These are phyloP conservation scores for Trilocha varians DNA, from an alignment of 2,888 invertebrate species.

Conservation along the genomic window DNA sequence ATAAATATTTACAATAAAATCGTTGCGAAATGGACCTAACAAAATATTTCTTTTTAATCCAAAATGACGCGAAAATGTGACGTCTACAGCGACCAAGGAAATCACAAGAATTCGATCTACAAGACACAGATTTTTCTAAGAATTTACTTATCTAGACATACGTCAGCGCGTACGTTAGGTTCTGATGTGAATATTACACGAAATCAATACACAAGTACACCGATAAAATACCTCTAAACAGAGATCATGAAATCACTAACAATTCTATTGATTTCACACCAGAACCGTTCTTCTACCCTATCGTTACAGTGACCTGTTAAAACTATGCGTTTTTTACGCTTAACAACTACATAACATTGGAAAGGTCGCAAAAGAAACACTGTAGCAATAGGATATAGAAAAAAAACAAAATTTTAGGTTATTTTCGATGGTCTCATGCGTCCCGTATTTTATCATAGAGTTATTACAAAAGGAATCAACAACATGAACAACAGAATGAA, in stretches of 20 bases:
- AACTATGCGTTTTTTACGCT: constrained; percentile 3
- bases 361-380: constrained; percentile 60
- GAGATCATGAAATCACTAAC: too few relatives aligned
- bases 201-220: too few relatives aligned
- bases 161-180: constrained; percentile 32
- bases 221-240: too few relatives aligned
- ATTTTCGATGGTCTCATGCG: constrained; percentile 32
- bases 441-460: constrained; percentile 34
- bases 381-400: constrained; percentile 67
- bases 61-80: constrained; percentile 32
- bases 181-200: neutral
- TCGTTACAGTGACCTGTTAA: constrained; percentile 52
- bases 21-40: constrained; percentile 66
- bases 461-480: constrained; percentile 44
- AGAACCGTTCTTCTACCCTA: constrained; percentile 48
- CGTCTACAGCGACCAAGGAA: constrained; percentile 19
- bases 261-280: constrained; percentile 2
- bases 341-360: constrained; percentile 23
- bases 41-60: constrained; percentile 42
- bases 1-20: constrained; percentile 67
- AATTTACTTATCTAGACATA: constrained; percentile 58
- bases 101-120: constrained; percentile 62
- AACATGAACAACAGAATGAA: too few relatives aligned
- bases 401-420: constrained; percentile 58
- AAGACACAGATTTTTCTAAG: constrained; percentile 38